Evolutionary conservation across 2,888 invertebrate genomes (phyloP), one percentile per base, ranked within the genome.

Genomic region (Dione vanillae): DNA sequence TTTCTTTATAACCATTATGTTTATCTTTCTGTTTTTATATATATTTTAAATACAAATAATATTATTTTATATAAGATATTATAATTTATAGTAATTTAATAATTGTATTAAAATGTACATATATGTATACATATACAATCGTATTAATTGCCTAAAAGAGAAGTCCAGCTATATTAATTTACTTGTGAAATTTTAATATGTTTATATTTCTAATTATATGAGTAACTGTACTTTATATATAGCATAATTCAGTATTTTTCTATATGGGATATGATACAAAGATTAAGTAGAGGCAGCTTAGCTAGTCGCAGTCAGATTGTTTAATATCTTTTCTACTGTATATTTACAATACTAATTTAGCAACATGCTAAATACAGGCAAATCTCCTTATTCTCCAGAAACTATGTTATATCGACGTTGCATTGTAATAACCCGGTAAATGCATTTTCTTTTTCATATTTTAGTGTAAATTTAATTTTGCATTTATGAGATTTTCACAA

Each of bases 311-410:
- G 67, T 59, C 40, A 67, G 56, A 58, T 49, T 47, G 19, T 47
- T 56, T 65, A 49, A 56, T 14, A 58, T 54, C 56, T 56, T 35
- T 51, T 19, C 47, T 58, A 43, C 47, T 67, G n/a, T n/a, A n/a
- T n/a, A 54, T 70, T 40, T 70, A 70, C 68, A 64, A 64, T 43
- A 62, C 51, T 61, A 11, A 20, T 52, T 51, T 65, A 45, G 64
- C 51, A 52, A 71, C 71, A 68, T 65, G 43, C 66, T 56, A 73
- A 73, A 61, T 70, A 73, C 73, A 73, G 70, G 73, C 65, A 64
- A 54, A 40, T 67, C 37, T 62, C 27, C 45, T 45, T 27, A 27
- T 54, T 10, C 9, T 20, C 40, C 51, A 19, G n/a, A 14, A 37
- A n/a, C 9, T 19, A 16, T 62, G 0, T 6, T 11, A 12, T 56